Evolutionary conservation across 2,797 vertebrate species (phyloP).

Genomic region (Xenentodon cancila): DNA sequence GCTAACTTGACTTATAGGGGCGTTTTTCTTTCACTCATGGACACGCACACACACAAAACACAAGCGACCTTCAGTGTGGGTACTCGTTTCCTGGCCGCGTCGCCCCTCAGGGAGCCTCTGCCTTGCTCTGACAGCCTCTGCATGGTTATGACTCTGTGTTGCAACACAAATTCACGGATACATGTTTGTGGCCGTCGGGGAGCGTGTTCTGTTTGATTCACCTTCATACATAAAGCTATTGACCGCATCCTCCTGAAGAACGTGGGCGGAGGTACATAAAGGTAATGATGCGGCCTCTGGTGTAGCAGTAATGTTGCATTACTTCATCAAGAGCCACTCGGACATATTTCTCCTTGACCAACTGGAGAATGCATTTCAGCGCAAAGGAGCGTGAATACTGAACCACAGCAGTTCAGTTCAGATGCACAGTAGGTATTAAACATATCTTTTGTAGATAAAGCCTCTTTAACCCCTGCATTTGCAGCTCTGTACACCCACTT

Average conservation of each 20-base stretch:
- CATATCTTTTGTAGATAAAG: background rate
- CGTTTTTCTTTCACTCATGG: conserved; percentile 29
- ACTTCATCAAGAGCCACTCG: conserved; percentile 18
- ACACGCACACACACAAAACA: conserved; percentile 24
- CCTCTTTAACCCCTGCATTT: background rate
- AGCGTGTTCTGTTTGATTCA: conserved; percentile 41
- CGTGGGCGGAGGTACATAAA: background rate
- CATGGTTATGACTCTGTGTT: conserved; percentile 52
- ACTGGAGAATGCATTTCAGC: conserved; percentile 13
- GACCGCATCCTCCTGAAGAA: background rate
- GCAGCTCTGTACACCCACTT: background rate
- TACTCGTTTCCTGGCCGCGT: conserved; percentile 32
- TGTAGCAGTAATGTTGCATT: conserved; percentile 24
- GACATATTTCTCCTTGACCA: conserved; percentile 16
- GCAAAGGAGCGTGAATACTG: background rate
- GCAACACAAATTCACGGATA: conserved; percentile 53
- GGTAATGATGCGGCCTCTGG: conserved; percentile 14
- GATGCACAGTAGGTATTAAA: background rate
- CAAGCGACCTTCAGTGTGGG: conserved; percentile 56
- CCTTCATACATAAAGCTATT: conserved; percentile 33
- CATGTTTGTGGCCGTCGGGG: conserved; percentile 29
- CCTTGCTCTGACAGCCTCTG: conserved; percentile 48
- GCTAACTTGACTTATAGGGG: conserved; percentile 48
- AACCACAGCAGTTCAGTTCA: background rate
- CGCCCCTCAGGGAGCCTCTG: conserved; percentile 54